phyloP scores from a whole-genome alignment of 2,888 invertebrate species.

The Seladonia tumulorum region DNA sequence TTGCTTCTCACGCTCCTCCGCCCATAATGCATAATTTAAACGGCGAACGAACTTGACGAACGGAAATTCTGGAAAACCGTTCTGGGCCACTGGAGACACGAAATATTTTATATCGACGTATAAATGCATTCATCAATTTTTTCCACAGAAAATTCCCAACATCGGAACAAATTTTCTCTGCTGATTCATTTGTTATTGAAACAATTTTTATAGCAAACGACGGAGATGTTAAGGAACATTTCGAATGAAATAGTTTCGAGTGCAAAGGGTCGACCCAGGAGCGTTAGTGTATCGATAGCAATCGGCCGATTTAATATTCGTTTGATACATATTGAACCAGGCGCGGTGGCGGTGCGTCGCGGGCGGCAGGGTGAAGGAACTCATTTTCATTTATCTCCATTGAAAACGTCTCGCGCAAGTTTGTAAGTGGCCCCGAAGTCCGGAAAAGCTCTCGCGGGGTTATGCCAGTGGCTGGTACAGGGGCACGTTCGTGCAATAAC shows the following conservation, averaged over 20 bases:
- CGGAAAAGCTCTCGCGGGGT: conserved; percentile 67
- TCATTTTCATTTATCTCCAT: conserved; percentile 69
- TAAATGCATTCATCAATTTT: neutral
- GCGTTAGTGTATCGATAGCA: conserved; percentile 10
- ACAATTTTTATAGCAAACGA: no score
- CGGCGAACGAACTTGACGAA: neutral
- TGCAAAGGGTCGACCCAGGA: no score
- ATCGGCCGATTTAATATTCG: conserved; percentile 48
- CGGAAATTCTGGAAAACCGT: neutral
- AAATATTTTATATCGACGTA: neutral
- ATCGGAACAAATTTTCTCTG: neutral
- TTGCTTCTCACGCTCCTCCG: neutral
- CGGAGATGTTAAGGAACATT: no score
- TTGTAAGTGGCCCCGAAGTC: conserved; percentile 64
- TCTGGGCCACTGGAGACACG: neutral
- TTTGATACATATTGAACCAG: conserved; percentile 40
- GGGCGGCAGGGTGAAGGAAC: conserved; percentile 55
- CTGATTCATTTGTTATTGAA: neutral
- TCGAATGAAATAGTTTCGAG: no score
- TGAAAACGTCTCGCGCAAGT: conserved; percentile 69
- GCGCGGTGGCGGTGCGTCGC: neutral
- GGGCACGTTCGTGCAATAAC: conserved; percentile 72
- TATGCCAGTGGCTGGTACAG: conserved; percentile 70
- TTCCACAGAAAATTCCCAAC: neutral
- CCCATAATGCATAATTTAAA: neutral